phyloP scores from a whole-genome alignment of 2,888 invertebrate species.

The Himalopsyche kuldschensis region DNA sequence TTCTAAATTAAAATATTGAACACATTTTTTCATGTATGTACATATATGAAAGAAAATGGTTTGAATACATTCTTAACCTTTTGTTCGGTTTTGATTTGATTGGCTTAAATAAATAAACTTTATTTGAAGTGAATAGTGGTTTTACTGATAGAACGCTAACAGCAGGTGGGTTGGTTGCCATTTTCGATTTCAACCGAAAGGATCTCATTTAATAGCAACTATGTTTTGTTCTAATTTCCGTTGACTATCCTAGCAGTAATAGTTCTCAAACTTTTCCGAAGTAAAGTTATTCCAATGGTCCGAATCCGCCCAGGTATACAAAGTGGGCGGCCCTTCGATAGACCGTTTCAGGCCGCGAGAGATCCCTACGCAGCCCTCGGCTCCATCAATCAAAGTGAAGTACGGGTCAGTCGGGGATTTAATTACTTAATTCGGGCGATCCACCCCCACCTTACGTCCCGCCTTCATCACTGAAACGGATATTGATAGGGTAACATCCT shows the following conservation, averaged over 20 bases:
- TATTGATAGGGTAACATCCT: slow-evolving; percentile 10
- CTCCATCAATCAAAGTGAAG: slow-evolving; percentile 22
- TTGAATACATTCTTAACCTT: too few relatives aligned
- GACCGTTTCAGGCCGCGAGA: not conserved
- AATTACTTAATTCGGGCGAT: slow-evolving; percentile 28
- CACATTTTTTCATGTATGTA: too few relatives aligned
- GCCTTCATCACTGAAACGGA: slow-evolving; percentile 12
- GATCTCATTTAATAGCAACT: not conserved
- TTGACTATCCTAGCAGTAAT: not conserved
- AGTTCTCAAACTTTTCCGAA: not conserved
- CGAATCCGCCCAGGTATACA: not conserved
- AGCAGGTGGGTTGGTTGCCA: not conserved
- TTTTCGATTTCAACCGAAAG: not conserved
- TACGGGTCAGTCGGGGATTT: slow-evolving; percentile 22
- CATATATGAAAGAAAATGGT: too few relatives aligned
- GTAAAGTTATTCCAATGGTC: not conserved
- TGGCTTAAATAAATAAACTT: too few relatives aligned
- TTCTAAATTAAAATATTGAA: too few relatives aligned
- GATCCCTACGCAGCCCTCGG: not conserved
- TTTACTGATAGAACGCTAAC: too few relatives aligned
- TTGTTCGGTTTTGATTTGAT: too few relatives aligned
- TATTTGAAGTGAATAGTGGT: too few relatives aligned
- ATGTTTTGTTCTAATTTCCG: not conserved
- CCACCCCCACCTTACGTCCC: not conserved
- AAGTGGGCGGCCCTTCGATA: not conserved